phyloP scores from a whole-genome alignment of 2,113 vertebrate genomes.

The Pseudolaguvia tuberculata region DNA sequence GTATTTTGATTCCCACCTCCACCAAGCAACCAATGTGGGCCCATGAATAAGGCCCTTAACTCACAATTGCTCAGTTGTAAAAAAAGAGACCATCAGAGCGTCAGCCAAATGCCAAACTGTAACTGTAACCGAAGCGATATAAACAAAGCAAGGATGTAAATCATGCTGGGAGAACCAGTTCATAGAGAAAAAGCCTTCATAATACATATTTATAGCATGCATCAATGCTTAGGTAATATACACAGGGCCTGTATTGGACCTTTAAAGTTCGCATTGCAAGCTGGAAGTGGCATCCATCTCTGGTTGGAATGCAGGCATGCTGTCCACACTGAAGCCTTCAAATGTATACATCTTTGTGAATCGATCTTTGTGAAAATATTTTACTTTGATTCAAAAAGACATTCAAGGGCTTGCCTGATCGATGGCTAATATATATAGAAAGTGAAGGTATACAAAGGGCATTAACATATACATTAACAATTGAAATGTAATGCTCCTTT shows the following conservation, averaged over 20 bases:
- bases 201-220: not conserved
- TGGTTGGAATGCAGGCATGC: constrained; percentile 17
- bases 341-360: constrained; percentile 15
- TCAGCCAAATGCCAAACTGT: too few species aligned
- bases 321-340: constrained; percentile 9
- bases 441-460: not conserved
- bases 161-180: not conserved
- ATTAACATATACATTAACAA: constrained; percentile 11
- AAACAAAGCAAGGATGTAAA: not conserved
- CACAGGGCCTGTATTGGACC: constrained; percentile 63
- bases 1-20: too few species aligned
- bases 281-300: constrained; percentile 48
- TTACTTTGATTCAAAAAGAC: constrained; percentile 12
- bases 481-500: not conserved
- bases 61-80: too few species aligned
- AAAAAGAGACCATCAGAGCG: too few species aligned
- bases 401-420: constrained; percentile 4
- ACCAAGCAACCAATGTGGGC: too few species aligned
- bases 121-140: not conserved
- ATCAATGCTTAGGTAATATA: constrained; percentile 58
- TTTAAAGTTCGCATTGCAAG: constrained; percentile 57
- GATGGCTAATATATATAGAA: constrained; percentile 12
- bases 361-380: constrained; percentile 20
- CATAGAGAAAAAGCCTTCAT: not conserved
- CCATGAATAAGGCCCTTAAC: too few species aligned